These are phyloP conservation scores for Clepsis dumicolana DNA, from an alignment of 2,888 invertebrate genomes.

Conservation along the genomic window DNA sequence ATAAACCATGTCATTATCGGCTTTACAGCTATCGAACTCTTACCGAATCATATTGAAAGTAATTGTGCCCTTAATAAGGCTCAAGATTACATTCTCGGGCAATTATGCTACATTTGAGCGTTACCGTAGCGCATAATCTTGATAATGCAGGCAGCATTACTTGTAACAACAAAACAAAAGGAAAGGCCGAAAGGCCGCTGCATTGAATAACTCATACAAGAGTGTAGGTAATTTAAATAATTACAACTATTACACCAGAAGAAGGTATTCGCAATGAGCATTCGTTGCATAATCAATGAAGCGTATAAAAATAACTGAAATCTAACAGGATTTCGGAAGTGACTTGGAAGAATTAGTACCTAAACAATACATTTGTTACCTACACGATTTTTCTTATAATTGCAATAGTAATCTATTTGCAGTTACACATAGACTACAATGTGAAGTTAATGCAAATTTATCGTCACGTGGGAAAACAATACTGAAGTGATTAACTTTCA, in stretches of 20 bases:
- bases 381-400: background rate
- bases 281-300: constrained; percentile 69
- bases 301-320: constrained; percentile 72
- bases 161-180: constrained; percentile 56
- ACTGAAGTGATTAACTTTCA: constrained; percentile 9
- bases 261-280: constrained; percentile 57
- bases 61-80: constrained; percentile 20
- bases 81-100: constrained; percentile 2
- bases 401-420: constrained; percentile 7
- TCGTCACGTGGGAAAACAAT: constrained; percentile 14
- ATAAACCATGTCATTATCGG: constrained; percentile 20
- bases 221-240: constrained; percentile 74
- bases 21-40: constrained; percentile 14
- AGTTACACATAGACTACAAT: background rate
- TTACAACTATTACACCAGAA: constrained; percentile 63
- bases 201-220: constrained; percentile 60
- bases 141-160: constrained; percentile 54
- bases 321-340: constrained; percentile 55
- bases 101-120: constrained; percentile 47
- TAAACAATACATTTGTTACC: constrained; percentile 38
- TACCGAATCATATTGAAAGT: constrained; percentile 9
- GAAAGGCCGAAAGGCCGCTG: constrained; percentile 63
- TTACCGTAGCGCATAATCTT: constrained; percentile 56
- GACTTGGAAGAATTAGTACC: constrained; percentile 45
- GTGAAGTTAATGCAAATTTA: constrained; percentile 24